A percentile compares a stretch with the other conserved stretches of the same genome.
phyloP scores from a whole-genome alignment of 2,888 invertebrate genomes.

The Stenolophus ochropezus region DNA sequence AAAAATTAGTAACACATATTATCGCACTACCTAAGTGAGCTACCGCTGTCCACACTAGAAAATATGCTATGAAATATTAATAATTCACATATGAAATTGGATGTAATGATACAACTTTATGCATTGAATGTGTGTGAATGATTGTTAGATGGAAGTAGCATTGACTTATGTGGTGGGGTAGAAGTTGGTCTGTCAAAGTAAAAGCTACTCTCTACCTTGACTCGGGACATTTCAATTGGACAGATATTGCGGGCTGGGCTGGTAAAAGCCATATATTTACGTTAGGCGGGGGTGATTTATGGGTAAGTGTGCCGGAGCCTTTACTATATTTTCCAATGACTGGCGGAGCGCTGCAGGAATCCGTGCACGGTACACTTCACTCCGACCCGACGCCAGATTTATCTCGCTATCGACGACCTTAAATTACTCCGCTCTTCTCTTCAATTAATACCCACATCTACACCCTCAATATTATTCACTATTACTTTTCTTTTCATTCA shows the following conservation, averaged over 20 bases:
- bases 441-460: conserved; percentile 41
- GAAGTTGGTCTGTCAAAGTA: conserved; percentile 39
- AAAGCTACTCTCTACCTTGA: conserved; percentile 49
- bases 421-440: conserved; percentile 40
- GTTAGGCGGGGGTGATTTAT: conserved; percentile 60
- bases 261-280: conserved; percentile 60
- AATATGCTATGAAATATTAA: no score
- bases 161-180: conserved; percentile 16
- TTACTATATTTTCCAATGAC: conserved; percentile 68
- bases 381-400: conserved; percentile 43
- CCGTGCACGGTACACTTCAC: conserved; percentile 51
- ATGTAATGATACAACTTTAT: no score
- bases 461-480: no score
- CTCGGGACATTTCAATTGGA: conserved; percentile 56
- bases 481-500: no score
- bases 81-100: no score
- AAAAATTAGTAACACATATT: no score
- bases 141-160: conserved; percentile 7
- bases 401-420: conserved; percentile 49
- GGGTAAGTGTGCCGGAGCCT: conserved; percentile 64
- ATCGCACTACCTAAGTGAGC: no score
- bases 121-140: background rate
- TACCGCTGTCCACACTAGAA: no score
- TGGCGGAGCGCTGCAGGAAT: conserved; percentile 59
- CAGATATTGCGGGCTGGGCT: conserved; percentile 53